Evolutionary conservation across 2,888 invertebrate genomes (phyloP).

Genomic region (Poecilobothrus nobilitatus): DNA sequence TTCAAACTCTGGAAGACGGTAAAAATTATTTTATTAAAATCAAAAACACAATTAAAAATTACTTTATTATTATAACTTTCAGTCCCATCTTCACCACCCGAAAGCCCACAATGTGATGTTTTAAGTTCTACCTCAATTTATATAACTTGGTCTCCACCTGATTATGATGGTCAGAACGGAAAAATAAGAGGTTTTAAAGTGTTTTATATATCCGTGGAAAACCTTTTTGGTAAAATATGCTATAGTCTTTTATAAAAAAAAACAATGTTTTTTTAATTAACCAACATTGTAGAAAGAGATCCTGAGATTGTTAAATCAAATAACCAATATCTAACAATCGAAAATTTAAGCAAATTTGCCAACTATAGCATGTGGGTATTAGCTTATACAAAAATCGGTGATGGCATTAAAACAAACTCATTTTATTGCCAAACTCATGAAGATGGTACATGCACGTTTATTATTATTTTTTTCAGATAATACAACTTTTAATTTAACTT

Average conservation of each 20-base stretch:
- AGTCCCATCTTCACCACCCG: constrained; percentile 82
- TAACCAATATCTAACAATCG: constrained; percentile 49
- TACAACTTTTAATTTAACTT: constrained; percentile 19
- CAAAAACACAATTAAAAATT: not conserved
- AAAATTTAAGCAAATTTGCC: constrained; percentile 72
- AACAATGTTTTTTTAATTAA: constrained; percentile 7
- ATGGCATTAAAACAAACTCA: constrained; percentile 75
- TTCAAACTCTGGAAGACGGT: constrained; percentile 78
- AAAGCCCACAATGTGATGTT: constrained; percentile 71
- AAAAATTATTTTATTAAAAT: constrained; percentile 28
- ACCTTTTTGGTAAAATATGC: constrained; percentile 62
- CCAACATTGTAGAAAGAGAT: constrained; percentile 53
- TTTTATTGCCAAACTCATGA: constrained; percentile 82
- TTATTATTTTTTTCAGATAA: constrained; percentile 20
- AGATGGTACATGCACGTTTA: constrained; percentile 57
- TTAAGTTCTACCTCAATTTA: constrained; percentile 75
- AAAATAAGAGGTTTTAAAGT: constrained; percentile 78
- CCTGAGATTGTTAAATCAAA: constrained; percentile 62
- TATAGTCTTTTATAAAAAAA: constrained; percentile 6
- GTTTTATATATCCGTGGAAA: constrained; percentile 67
- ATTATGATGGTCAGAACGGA: constrained; percentile 72
- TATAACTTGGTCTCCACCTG: constrained; percentile 78
- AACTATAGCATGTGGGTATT: constrained; percentile 88
- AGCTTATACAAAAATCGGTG: constrained; percentile 82
- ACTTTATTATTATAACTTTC: constrained; percentile 23